These are phyloP conservation scores for Pluvianellus socialis DNA, from an alignment of 2,113 vertebrate genomes.

Conservation along the genomic window DNA sequence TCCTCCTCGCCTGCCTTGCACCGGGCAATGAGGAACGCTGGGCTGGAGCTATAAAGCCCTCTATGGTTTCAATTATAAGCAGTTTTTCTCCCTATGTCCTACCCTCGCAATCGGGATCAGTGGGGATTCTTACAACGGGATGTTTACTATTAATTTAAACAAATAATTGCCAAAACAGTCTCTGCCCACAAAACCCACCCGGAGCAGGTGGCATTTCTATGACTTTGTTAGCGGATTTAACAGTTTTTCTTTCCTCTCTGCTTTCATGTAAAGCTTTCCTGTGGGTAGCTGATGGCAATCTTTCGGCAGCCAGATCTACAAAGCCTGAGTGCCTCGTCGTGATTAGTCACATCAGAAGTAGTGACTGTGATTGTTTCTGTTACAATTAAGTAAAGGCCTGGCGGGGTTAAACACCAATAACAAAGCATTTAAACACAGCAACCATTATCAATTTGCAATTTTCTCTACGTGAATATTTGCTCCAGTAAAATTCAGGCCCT, in stretches of 20 bases:
- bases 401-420: neutral
- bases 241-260: neutral
- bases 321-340: neutral
- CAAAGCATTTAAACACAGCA: neutral
- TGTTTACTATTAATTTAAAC: neutral
- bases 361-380: neutral
- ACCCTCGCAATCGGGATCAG: neutral
- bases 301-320: neutral
- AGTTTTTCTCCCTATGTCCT: neutral
- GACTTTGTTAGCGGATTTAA: neutral
- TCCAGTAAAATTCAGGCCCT: neutral
- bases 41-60: neutral
- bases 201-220: neutral
- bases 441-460: neutral
- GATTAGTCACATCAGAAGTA: neutral
- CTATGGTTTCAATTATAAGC: neutral
- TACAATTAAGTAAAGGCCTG: neutral
- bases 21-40: neutral
- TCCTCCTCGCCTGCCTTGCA: neutral
- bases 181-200: slow-evolving; percentile 1
- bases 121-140: neutral
- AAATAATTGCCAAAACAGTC: neutral
- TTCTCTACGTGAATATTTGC: neutral
- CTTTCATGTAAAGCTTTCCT: neutral
- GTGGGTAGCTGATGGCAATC: neutral